Evolutionary conservation across 1,140 invertebrate genomes (phyloP).

Genomic region (Potamilus streckersoni): DNA sequence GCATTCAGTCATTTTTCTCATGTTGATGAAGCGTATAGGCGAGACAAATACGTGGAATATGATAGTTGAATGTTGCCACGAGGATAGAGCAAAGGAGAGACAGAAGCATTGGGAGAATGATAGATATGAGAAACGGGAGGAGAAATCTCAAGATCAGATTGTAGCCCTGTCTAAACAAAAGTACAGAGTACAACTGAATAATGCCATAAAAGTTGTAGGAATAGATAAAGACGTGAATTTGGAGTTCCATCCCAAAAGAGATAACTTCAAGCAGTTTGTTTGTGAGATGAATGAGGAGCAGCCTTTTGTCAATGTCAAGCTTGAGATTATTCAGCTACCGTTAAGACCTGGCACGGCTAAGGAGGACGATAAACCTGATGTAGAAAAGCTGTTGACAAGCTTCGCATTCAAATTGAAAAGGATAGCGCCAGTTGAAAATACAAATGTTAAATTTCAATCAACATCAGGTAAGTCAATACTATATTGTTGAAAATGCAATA

Average conservation of each 20-base stretch:
- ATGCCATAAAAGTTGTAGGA: neutral
- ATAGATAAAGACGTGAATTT: neutral
- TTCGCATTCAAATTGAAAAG: too few species aligned
- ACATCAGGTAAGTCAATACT: too few species aligned
- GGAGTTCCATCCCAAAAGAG: slow-evolving; percentile 15
- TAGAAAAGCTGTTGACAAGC: too few species aligned
- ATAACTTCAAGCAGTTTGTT: slow-evolving; percentile 2
- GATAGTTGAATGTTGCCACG: slow-evolving; percentile 8
- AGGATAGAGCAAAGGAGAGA: neutral
- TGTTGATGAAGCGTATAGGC: slow-evolving; percentile 10
- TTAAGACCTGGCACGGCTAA: too few species aligned
- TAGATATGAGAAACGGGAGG: slow-evolving; percentile 6
- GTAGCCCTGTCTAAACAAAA: slow-evolving; percentile 13
- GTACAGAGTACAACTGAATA: neutral
- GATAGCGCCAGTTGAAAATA: too few species aligned
- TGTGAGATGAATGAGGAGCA: neutral
- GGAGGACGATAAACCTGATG: too few species aligned
- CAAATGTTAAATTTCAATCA: too few species aligned
- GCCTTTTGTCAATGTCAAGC: too few species aligned
- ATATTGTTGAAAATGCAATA: too few species aligned
- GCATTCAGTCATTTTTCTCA: slow-evolving; percentile 5
- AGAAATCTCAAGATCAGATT: neutral
- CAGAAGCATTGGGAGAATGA: slow-evolving; percentile 1
- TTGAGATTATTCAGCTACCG: too few species aligned
- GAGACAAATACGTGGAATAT: slow-evolving; percentile 14